phyloP scores from a whole-genome alignment of 1,140 invertebrate genomes.

The Lasioglossum baleicum region DNA sequence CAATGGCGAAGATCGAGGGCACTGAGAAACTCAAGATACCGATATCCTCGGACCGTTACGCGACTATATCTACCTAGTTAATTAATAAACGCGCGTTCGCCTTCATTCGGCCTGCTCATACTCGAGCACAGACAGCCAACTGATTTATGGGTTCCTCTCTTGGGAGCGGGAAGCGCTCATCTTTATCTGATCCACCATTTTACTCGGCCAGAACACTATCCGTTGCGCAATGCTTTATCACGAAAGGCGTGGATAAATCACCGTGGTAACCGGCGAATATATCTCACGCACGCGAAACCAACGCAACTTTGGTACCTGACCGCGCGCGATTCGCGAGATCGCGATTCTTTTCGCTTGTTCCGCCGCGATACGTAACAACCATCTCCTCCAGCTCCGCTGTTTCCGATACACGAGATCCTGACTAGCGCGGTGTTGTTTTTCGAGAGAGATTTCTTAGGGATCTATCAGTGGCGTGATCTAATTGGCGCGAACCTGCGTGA shows the following conservation, averaged over 20 bases:
- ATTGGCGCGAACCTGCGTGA: no score
- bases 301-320: background rate
- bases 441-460: no score
- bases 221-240: constrained; percentile 71
- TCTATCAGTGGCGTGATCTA: no score
- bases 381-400: background rate
- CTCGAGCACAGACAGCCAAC: constrained; percentile 43
- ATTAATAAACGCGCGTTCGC: constrained; percentile 57
- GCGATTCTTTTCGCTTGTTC: constrained; percentile 7
- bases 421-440: background rate
- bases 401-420: constrained; percentile 1
- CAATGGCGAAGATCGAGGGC: constrained; percentile 30
- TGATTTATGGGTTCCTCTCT: constrained; percentile 61
- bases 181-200: constrained; percentile 67
- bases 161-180: constrained; percentile 37
- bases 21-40: constrained; percentile 21
- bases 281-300: constrained; percentile 42
- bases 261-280: constrained; percentile 26
- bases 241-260: constrained; percentile 64
- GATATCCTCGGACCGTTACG: constrained; percentile 49
- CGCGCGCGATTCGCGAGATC: background rate
- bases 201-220: constrained; percentile 59
- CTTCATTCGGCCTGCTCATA: constrained; percentile 32
- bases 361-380: background rate
- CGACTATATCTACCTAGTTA: constrained; percentile 55